Evolutionary conservation across 2,113 vertebrate species (phyloP).

Genomic region (human (Homo sapiens)): GRCh38 chr2:56185001-56185500

Average conservation of each 20-base stretch:
- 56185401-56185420: neutral
- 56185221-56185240: neutral
- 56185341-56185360: neutral
- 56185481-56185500: neutral
- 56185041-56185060: conserved; percentile 62
- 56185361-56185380: neutral
- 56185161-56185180: neutral
- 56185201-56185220: neutral
- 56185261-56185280: neutral
- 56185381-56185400: neutral
- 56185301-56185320: neutral
- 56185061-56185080: conserved; percentile 60
- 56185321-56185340: neutral
- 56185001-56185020: neutral
- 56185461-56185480: neutral
- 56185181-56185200: neutral
- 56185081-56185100: too few species aligned
- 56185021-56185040: neutral
- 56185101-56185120: neutral
- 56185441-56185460: neutral
- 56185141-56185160: neutral
- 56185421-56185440: neutral
- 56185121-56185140: neutral
- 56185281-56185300: neutral
- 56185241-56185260: neutral